Base-by-base conservation (phyloP, 2,797 vertebrate genomes). In the Peromyscus nudipes region DNA sequence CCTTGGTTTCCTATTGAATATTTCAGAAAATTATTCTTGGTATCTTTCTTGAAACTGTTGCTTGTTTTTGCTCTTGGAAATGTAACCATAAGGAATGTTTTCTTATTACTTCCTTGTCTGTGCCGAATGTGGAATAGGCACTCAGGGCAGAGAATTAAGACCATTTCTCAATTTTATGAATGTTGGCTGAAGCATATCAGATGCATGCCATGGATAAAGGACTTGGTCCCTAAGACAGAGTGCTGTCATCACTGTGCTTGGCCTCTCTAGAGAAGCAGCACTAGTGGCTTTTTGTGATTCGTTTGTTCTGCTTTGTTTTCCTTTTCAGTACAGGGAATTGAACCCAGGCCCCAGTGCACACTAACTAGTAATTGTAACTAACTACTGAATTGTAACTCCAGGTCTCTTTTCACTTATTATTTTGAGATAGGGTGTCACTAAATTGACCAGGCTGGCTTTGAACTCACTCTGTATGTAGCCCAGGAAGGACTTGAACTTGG, bases 21-120 rank as follows among this genome's bases (percentile, higher is more conserved):
- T 85, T 94, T 95, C 76, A 95, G 49, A 92, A 95, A 95, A 55
- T 91, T 55, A 85, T 75, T 94, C 43, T 49, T 16, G 62, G 27
- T 76, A 6, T 85, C 71, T 31, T 62, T 93, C 75, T 79, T 80
- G 80, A 92, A 92, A 94, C 19, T 49, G 40, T 96, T 88, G 57
- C 75, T 93, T 97, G 29, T 81, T 88, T 62, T 62, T 79, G 9
- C 16, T 79, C 57, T 46, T 85, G 37, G 14, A 94, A 97, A 88
- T 40, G 55, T 80, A 65, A 67, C 76, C 21, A 16, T 40, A 82
- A 92, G 84, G 52, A 93, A 95, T 85, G 62, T 62, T 75, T 96
- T 96, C 84, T 77, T 82, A 69, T 82, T 91, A 46, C 85, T 90
- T 96, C 46, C 75, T 88, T 88, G 55, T 37, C 65, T 79, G 55